These are phyloP conservation scores for Lepidurus arcticus DNA, from an alignment of 1,140 invertebrate genomes.

Conservation along the genomic window DNA sequence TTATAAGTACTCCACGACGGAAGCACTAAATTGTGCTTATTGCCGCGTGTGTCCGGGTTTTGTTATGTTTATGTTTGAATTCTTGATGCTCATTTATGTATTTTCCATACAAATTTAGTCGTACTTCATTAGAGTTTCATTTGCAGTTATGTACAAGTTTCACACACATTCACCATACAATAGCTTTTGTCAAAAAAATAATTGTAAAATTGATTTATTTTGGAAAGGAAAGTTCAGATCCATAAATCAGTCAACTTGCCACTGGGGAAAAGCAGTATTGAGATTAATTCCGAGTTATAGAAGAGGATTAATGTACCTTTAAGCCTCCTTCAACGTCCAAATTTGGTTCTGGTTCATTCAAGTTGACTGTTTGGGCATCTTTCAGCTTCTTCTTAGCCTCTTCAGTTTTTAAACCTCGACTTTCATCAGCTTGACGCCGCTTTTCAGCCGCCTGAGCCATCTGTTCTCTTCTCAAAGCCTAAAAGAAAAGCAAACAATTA, in stretches of 20 bases:
- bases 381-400: slow-evolving; percentile 15
- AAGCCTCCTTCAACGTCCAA: slow-evolving; percentile 16
- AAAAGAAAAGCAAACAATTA: slow-evolving; percentile 26
- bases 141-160: too few relatives aligned
- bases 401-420: slow-evolving; percentile 21
- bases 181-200: neutral
- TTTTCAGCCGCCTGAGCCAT: slow-evolving; percentile 30
- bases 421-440: slow-evolving; percentile 25
- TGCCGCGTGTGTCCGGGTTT: too few relatives aligned
- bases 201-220: neutral
- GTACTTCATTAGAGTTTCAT: too few relatives aligned
- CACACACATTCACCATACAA: neutral
- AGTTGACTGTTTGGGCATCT: neutral
- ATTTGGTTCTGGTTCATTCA: neutral
- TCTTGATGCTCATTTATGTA: too few relatives aligned
- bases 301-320: neutral
- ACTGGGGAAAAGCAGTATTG: slow-evolving; percentile 7
- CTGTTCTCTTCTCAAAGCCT: slow-evolving; percentile 27
- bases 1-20: too few relatives aligned
- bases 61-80: too few relatives aligned
- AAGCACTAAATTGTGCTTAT: too few relatives aligned
- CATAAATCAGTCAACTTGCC: slow-evolving; percentile 24
- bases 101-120: too few relatives aligned
- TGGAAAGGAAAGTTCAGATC: neutral
- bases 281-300: neutral